These are phyloP conservation scores for Chamaea fasciata DNA, from an alignment of 2,113 vertebrate genomes.

Conservation along the genomic window DNA sequence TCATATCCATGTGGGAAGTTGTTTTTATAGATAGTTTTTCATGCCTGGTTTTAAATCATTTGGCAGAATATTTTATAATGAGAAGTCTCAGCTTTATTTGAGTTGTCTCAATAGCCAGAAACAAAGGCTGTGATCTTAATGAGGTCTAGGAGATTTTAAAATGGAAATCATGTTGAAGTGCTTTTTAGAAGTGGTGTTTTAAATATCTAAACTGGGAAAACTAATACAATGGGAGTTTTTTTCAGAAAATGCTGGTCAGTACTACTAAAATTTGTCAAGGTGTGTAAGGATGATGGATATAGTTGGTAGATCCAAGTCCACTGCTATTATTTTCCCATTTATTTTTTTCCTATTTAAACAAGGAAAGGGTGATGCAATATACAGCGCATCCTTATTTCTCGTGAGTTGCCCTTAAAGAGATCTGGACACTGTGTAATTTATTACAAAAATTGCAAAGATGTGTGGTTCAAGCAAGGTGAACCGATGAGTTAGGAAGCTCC, in stretches of 20 bases:
- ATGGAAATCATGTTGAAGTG: slow-evolving; percentile 28
- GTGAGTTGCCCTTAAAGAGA: neutral
- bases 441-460: neutral
- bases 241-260: neutral
- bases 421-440: neutral
- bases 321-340: neutral
- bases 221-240: neutral
- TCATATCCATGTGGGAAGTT: slow-evolving; percentile 39
- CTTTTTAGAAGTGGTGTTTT: neutral
- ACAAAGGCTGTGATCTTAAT: slow-evolving; percentile 44
- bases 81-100: slow-evolving; percentile 21
- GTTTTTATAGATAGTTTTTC: slow-evolving; percentile 39
- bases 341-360: neutral
- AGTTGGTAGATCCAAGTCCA: neutral
- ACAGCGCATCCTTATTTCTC: neutral
- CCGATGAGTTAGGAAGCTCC: neutral
- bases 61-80: slow-evolving; percentile 53
- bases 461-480: neutral
- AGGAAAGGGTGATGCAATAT: neutral
- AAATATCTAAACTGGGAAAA: neutral
- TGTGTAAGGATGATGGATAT: neutral
- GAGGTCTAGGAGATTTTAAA: slow-evolving; percentile 48
- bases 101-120: slow-evolving; percentile 28
- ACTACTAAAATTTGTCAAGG: neutral
- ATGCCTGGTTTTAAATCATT: slow-evolving; percentile 34